Conservation (phyloP, 1,140 invertebrate species). For the Drosophila dunni region DNA sequence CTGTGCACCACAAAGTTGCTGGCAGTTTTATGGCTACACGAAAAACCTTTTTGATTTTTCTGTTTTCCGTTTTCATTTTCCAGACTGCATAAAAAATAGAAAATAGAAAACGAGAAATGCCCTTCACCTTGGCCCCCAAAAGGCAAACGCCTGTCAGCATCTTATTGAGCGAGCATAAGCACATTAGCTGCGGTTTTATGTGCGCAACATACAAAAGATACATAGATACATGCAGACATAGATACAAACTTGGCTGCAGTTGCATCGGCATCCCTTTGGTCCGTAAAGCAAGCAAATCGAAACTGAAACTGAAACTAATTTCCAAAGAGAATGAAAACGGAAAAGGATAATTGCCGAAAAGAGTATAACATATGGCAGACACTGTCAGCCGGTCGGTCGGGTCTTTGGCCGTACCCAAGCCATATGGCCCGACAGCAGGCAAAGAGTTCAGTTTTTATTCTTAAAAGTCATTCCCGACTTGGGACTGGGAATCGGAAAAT, state of each 20-base stretch:
- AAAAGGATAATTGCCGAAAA: constrained; percentile 73
- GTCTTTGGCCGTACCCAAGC: constrained; percentile 22
- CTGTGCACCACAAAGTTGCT: constrained; percentile 44
- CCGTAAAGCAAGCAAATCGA: constrained; percentile 29
- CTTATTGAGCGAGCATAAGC: constrained; percentile 79
- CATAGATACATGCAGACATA: background rate
- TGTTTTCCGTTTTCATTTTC: constrained; percentile 73
- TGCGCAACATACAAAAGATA: constrained; percentile 51
- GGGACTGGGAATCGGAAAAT: constrained; percentile 23
- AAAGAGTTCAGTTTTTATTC: constrained; percentile 53
- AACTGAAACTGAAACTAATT: constrained; percentile 68
- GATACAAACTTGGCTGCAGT: constrained; percentile 15
- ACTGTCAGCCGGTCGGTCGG: constrained; percentile 2
- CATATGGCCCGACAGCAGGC: constrained; percentile 70
- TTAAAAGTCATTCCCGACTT: constrained; percentile 50
- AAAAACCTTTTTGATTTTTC: constrained; percentile 66
- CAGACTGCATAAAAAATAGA: constrained; percentile 22
- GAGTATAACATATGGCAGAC: constrained; percentile 66
- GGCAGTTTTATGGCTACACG: constrained; percentile 72
- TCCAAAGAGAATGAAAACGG: constrained; percentile 39
- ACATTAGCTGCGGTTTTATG: constrained; percentile 73
- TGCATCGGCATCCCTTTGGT: constrained; percentile 64
- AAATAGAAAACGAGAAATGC: constrained; percentile 35
- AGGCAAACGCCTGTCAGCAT: constrained; percentile 67
- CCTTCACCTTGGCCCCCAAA: constrained; percentile 63